Evolutionary conservation across 2,888 invertebrate species (phyloP), one percentile per base, ranked within the genome.

Genomic region (Orthosia gothica): DNA sequence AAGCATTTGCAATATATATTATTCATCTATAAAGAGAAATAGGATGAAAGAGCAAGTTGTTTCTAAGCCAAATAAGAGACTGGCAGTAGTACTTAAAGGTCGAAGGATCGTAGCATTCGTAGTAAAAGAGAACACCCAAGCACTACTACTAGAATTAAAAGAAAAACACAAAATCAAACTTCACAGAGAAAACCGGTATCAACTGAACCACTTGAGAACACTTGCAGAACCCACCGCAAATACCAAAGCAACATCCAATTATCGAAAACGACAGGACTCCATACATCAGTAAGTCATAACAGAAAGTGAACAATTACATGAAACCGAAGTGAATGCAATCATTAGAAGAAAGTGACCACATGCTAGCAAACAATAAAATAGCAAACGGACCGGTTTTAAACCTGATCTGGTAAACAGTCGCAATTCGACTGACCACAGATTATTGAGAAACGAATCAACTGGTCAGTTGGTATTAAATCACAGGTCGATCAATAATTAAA

Each of bases 271-370:
- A 49, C 54, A 55, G 40, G 61, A 54, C 49, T 49, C 18, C 23
- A 45, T 73, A 55, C 45, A 26, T 47, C 40, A 40, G n/a, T 55
- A 13, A 63, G 50, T 55, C 47, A 68, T 68, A 20, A 55, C 63
- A 59, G 78, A 76, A 79, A 68, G 77, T 67, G 16, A 81, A 67
- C 63, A 81, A 76, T 67, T 55, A 81, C 23, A 59, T 26, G 40
- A 23, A 80, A 65, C 52, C 26, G 67, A 78, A 79, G 57, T 65
- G 67, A 68, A 72, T 49, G 80, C 83, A 66, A 83, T 57, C 20
- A 62, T 69, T 74, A 78, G 75, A 80, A 74, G 84, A 84, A 81
- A 81, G 81, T 74, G 52, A 67, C 40, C 70, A 49, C 81, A 80
- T 40, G 40, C 65, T 52, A 54, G 59, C 49, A 26, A 59, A 49